Conservation (phyloP, 2,797 vertebrate genomes). For the Etheostoma nigrum region DNA sequence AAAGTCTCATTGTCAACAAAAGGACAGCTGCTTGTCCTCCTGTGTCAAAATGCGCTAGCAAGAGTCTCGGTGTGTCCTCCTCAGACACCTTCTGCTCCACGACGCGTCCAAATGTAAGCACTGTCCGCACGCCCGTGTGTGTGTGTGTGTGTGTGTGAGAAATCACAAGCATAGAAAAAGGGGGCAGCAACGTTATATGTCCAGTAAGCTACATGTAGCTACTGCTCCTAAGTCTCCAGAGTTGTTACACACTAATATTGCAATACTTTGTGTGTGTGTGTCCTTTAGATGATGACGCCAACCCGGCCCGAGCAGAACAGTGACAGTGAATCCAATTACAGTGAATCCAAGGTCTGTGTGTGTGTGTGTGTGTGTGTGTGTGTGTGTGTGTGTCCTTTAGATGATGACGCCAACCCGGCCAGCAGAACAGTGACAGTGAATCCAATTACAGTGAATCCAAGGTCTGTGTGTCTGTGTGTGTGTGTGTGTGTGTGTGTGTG, state of each 20-base stretch:
- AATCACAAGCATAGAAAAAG: too few relatives aligned
- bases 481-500: not conserved
- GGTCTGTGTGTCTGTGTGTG: constrained; percentile 74
- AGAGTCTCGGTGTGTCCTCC: not conserved
- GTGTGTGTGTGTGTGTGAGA: not conserved
- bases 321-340: constrained; percentile 76
- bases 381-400: constrained; percentile 28
- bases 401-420: constrained; percentile 21
- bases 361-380: not conserved
- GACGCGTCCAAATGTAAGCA: not conserved
- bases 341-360: constrained; percentile 86
- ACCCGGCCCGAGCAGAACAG: too few relatives aligned
- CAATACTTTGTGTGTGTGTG: not conserved
- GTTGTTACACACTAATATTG: not conserved
- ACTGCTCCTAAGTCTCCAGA: too few relatives aligned
- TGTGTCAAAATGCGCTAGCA: not conserved
- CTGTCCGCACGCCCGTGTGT: not conserved
- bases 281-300: constrained; percentile 45
- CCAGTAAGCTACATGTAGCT: too few relatives aligned
- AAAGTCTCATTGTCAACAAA: not conserved
- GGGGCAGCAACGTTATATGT: too few relatives aligned
- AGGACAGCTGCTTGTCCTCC: not conserved
- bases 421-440: constrained; percentile 63
- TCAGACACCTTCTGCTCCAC: not conserved
- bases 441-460: constrained; percentile 82